Evolutionary conservation across 2,797 vertebrate genomes (phyloP).

Genomic region (Aphelocoma californica): DNA sequence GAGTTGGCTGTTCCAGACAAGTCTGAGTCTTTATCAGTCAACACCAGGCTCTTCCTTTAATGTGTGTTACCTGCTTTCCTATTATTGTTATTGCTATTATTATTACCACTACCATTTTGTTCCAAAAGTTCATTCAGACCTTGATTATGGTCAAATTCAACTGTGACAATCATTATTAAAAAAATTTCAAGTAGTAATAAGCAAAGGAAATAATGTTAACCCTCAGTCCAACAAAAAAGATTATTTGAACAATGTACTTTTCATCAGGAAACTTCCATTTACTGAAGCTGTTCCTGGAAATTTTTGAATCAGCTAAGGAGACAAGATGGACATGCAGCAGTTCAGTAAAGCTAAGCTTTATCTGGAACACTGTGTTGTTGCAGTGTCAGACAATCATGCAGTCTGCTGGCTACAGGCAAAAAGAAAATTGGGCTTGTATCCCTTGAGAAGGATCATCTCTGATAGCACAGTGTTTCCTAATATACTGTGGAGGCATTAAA

Average conservation of each 20-base stretch:
- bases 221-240: background rate
- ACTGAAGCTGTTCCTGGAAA: background rate
- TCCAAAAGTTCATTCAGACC: constrained; percentile 7
- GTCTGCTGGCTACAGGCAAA: background rate
- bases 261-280: background rate
- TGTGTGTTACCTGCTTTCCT: background rate
- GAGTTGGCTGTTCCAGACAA: constrained; percentile 11
- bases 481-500: background rate
- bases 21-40: constrained; percentile 14
- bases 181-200: background rate
- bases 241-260: background rate
- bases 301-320: background rate
- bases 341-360: background rate
- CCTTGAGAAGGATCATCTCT: background rate
- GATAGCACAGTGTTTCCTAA: background rate
- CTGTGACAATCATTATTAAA: background rate
- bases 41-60: constrained; percentile 34
- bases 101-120: background rate
- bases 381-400: background rate
- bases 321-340: background rate
- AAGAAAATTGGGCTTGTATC: background rate
- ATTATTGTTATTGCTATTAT: background rate
- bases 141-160: background rate
- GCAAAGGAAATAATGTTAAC: background rate
- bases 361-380: background rate